phyloP scores from a whole-genome alignment of 2,888 invertebrate genomes.

The Volucella inflata region DNA sequence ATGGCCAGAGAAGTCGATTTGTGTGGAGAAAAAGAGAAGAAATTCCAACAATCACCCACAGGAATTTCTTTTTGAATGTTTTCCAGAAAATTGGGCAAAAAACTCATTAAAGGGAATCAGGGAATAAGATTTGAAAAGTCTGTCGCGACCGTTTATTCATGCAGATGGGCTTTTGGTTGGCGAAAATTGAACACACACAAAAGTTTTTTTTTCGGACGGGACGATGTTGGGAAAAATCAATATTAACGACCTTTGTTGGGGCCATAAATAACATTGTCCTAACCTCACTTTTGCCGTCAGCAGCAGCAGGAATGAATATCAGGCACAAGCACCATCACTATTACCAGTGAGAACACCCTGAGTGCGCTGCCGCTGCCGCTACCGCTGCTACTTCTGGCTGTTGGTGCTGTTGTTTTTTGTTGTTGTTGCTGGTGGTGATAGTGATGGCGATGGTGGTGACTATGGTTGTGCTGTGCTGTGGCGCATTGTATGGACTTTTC shows the following conservation, averaged over 20 bases:
- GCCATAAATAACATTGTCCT: slow-evolving; percentile 72
- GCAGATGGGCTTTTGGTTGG: background rate
- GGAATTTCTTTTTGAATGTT: background rate
- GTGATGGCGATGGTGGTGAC: no score
- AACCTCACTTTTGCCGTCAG: slow-evolving; percentile 63
- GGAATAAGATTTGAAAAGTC: background rate
- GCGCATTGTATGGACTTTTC: slow-evolving; percentile 21
- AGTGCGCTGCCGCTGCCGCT: background rate
- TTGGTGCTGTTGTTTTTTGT: slow-evolving; percentile 29
- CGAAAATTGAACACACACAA: slow-evolving; percentile 1
- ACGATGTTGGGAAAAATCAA: slow-evolving; percentile 79
- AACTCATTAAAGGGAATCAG: background rate
- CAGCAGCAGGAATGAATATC: slow-evolving; percentile 20
- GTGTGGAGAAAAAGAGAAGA: no score
- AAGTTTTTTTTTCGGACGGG: background rate
- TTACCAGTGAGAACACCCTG: no score
- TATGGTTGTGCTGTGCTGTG: slow-evolving; percentile 15
- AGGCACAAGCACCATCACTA: no score
- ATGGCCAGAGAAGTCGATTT: no score
- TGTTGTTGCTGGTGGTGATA: slow-evolving; percentile 25
- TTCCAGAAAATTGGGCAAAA: background rate
- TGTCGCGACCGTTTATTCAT: no score
- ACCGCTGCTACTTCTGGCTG: slow-evolving; percentile 38
- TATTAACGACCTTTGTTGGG: slow-evolving; percentile 78
- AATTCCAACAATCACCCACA: no score